Evolutionary conservation across 1,140 invertebrate species (phyloP).

Genomic region (Aradophagus sp.): DNA sequence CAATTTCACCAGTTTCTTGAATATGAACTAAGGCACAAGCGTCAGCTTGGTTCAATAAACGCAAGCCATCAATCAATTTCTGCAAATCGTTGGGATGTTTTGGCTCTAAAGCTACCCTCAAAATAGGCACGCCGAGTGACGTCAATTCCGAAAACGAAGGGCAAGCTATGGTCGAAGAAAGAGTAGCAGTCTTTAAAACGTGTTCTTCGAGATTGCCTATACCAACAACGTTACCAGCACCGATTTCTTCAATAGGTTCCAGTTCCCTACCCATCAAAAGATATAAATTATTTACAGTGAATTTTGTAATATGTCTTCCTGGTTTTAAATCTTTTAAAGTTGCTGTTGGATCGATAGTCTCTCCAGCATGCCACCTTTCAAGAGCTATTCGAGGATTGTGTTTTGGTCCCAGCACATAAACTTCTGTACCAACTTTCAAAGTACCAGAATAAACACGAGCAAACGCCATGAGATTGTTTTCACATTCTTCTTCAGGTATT

Average conservation of each 20-base stretch:
- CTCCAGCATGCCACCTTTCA: slow-evolving; percentile 64
- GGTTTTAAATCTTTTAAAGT: slow-evolving; percentile 81
- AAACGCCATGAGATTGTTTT: slow-evolving; percentile 92
- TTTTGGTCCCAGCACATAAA: slow-evolving; percentile 92
- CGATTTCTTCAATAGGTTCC: slow-evolving; percentile 84
- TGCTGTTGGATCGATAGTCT: slow-evolving; percentile 72
- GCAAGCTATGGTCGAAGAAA: slow-evolving; percentile 89
- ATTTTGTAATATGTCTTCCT: slow-evolving; percentile 79
- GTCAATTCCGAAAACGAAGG: slow-evolving; percentile 92
- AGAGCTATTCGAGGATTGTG: slow-evolving; percentile 84
- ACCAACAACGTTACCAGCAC: slow-evolving; percentile 92
- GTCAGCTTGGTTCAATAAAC: slow-evolving; percentile 93
- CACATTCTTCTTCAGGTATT: slow-evolving; percentile 66
- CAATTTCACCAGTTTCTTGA: slow-evolving; percentile 96
- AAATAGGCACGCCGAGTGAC: slow-evolving; percentile 88
- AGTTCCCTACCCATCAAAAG: slow-evolving; percentile 96
- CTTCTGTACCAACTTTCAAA: slow-evolving; percentile 83
- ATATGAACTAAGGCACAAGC: slow-evolving; percentile 92
- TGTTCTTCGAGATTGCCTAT: slow-evolving; percentile 92
- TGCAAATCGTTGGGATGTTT: slow-evolving; percentile 86
- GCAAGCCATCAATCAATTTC: slow-evolving; percentile 86
- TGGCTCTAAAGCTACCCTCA: slow-evolving; percentile 96
- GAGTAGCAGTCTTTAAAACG: slow-evolving; percentile 91
- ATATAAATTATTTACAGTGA: slow-evolving; percentile 84
- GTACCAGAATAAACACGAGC: slow-evolving; percentile 94